phyloP scores from a whole-genome alignment of 92 coral and sea anemone species.

The Bergia sp. region DNA sequence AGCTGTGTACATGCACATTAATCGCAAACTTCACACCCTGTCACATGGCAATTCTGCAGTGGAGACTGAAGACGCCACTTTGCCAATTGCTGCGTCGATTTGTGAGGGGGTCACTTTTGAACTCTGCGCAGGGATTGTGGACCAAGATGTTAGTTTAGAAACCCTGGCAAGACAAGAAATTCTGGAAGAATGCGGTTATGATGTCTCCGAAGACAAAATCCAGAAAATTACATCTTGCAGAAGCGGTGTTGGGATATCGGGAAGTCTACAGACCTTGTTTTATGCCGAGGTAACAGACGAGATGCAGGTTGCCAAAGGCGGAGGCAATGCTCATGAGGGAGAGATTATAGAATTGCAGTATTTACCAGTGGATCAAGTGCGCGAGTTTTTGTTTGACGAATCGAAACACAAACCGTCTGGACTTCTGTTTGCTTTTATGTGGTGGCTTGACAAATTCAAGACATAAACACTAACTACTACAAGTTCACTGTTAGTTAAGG shows the following conservation, averaged over 20 bases:
- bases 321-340: conserved; percentile 88
- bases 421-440: conserved; percentile 92
- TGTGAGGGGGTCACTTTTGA: conserved; percentile 89
- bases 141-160: conserved; percentile 73
- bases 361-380: conserved; percentile 79
- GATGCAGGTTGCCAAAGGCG: conserved; percentile 87
- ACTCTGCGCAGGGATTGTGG: conserved; percentile 97
- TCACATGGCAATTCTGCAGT: conserved; percentile 44
- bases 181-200: conserved; percentile 97
- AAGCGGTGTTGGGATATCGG: conserved; percentile 86
- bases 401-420: conserved; percentile 81
- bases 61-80: conserved; percentile 66
- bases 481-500: no score
- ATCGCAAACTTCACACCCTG: conserved; percentile 65
- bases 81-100: conserved; percentile 70
- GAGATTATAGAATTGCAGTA: conserved; percentile 89
- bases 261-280: conserved; percentile 75
- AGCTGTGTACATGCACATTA: conserved; percentile 91
- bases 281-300: conserved; percentile 91
- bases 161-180: conserved; percentile 88
- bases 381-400: conserved; percentile 84
- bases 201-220: conserved; percentile 86
- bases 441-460: conserved; percentile 86
- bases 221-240: conserved; percentile 71
- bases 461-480: conserved; percentile 15